phyloP scores from a whole-genome alignment of 2,888 invertebrate species.

The Ophion obscuratus region DNA sequence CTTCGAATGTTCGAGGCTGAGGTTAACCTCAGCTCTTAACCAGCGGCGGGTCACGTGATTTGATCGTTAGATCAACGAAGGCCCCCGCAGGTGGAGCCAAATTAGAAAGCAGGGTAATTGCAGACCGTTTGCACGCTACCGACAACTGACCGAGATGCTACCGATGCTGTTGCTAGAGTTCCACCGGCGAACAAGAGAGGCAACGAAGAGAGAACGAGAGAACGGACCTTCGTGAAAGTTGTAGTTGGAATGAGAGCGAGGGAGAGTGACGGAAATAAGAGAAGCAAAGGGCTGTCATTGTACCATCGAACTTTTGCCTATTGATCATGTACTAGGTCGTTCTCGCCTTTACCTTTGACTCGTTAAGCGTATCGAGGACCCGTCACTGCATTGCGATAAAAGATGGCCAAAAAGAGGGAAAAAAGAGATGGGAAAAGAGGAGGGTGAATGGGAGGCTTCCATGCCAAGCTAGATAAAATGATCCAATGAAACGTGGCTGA shows the following conservation, averaged over 20 bases:
- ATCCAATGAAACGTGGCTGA: conserved; percentile 30
- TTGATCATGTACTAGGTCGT: conserved; percentile 39
- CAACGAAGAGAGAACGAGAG: conserved; percentile 15
- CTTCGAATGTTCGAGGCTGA: conserved; percentile 55
- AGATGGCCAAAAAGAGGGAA: neutral
- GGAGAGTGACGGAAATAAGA: neutral
- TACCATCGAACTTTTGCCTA: conserved; percentile 25
- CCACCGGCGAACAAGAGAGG: conserved; percentile 11
- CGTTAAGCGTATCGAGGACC: conserved; percentile 15
- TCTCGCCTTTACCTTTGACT: conserved; percentile 34
- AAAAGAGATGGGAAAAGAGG: neutral
- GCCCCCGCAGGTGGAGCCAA: conserved; percentile 74
- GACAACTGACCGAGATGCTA: conserved; percentile 77
- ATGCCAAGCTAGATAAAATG: conserved; percentile 15
- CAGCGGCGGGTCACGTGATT: conserved; percentile 76
- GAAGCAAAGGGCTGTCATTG: conserved; percentile 23
- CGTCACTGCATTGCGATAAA: conserved; percentile 19
- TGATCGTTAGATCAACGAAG: conserved; percentile 78
- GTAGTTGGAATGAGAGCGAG: neutral
- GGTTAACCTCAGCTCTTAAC: conserved; percentile 73
- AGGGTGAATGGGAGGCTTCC: conserved; percentile 19
- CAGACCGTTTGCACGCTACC: conserved; percentile 80
- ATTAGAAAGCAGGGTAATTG: conserved; percentile 81
- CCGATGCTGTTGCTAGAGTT: conserved; percentile 54
- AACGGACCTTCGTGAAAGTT: conserved; percentile 20